Evolutionary conservation across 2,113 vertebrate genomes (phyloP).

Genomic region (Panthera leo): DNA sequence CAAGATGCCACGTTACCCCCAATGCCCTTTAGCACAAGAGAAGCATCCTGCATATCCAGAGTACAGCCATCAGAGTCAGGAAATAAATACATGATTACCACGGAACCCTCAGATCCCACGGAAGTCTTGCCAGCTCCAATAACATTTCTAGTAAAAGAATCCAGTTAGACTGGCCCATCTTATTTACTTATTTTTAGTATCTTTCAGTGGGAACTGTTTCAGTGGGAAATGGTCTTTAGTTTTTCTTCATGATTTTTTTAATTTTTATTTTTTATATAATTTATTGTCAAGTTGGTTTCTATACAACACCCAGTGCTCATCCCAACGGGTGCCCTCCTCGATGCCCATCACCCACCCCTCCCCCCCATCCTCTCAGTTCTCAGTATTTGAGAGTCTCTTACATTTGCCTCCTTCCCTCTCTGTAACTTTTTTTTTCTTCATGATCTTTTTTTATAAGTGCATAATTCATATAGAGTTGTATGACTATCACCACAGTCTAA

Average conservation of each 20-base stretch:
- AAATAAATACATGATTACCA: background rate
- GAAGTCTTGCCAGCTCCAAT: background rate
- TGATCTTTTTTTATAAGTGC: background rate
- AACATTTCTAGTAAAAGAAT: constrained; percentile 14
- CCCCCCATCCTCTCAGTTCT: too few relatives aligned
- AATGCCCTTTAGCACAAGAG: background rate
- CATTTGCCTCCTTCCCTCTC: too few relatives aligned
- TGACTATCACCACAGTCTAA: background rate
- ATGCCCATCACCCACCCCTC: too few relatives aligned
- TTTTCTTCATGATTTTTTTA: background rate
- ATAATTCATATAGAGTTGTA: background rate
- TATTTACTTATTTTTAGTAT: background rate
- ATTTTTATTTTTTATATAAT: too few relatives aligned
- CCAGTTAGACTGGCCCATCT: background rate
- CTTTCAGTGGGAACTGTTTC: background rate
- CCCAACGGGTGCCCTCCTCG: too few relatives aligned
- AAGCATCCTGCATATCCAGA: background rate
- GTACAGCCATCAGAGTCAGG: background rate
- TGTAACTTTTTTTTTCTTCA: too few relatives aligned
- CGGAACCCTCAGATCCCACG: background rate
- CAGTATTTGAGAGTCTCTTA: too few relatives aligned
- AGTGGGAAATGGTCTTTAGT: background rate
- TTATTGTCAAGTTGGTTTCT: too few relatives aligned
- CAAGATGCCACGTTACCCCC: background rate
- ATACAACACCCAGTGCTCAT: too few relatives aligned